These are phyloP conservation scores for Chaetodon trifasciatus DNA, from an alignment of 2,797 vertebrate genomes.

Conservation along the genomic window DNA sequence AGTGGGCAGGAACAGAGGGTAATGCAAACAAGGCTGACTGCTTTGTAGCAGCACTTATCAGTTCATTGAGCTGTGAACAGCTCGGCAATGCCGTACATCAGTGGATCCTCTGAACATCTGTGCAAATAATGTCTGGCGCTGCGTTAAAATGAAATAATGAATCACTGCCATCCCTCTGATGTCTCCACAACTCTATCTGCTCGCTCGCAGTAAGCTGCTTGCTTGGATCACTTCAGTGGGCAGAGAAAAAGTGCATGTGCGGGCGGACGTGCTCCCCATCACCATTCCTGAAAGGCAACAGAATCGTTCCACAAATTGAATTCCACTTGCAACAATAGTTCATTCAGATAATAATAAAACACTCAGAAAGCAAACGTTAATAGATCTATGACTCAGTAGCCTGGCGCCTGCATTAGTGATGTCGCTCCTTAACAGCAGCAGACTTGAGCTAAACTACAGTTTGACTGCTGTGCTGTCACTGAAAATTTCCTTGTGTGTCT, in stretches of 20 bases:
- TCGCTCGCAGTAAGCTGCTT: constrained; percentile 19
- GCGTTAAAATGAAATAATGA: constrained; percentile 67
- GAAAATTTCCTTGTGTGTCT: constrained; percentile 37
- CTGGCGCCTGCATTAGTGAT: constrained; percentile 43
- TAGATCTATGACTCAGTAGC: constrained; percentile 57
- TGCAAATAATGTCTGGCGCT: constrained; percentile 61
- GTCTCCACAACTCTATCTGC: constrained; percentile 46
- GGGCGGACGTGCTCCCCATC: constrained; percentile 15
- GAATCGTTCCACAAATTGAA: constrained; percentile 50
- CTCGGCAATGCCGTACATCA: constrained; percentile 58
- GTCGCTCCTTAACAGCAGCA: constrained; percentile 15
- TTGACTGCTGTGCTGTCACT: constrained; percentile 58
- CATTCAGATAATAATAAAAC: constrained; percentile 54
- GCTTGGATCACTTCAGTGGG: constrained; percentile 34
- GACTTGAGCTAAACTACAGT: constrained; percentile 46
- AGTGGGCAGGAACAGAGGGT: constrained; percentile 29
- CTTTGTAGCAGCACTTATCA: constrained; percentile 49
- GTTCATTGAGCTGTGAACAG: constrained; percentile 58
- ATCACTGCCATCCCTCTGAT: constrained; percentile 54
- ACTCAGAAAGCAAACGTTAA: constrained; percentile 47
- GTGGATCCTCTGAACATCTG: constrained; percentile 65
- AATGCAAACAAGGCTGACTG: constrained; percentile 41
- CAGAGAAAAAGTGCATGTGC: background rate
- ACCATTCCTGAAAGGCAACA: constrained; percentile 46
- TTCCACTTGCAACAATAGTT: constrained; percentile 51